These are phyloP conservation scores for Aricia agestis DNA, from an alignment of 1,140 invertebrate genomes.

Conservation along the genomic window DNA sequence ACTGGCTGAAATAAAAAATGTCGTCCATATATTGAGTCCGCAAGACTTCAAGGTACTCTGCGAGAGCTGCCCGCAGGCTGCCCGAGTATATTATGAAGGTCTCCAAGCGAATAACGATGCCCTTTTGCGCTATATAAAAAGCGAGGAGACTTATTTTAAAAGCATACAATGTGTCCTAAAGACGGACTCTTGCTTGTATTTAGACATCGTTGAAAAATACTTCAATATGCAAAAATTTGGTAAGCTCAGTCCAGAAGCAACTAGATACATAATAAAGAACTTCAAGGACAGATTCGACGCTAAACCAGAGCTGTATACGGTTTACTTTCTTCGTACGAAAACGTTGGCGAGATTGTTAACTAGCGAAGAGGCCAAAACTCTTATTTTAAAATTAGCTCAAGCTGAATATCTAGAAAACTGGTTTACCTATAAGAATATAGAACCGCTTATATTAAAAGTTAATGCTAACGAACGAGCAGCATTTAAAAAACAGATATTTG, in stretches of 20 bases:
- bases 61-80: conserved; percentile 36
- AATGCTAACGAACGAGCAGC: conserved; percentile 33
- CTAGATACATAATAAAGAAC: conserved; percentile 40
- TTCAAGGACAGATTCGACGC: conserved; percentile 37
- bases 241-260: conserved; percentile 32
- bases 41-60: conserved; percentile 42
- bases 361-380: conserved; percentile 37
- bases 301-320: conserved; percentile 47
- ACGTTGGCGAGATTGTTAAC: conserved; percentile 38
- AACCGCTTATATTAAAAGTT: conserved; percentile 47
- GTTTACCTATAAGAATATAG: conserved; percentile 46
- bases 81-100: conserved; percentile 40
- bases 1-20: conserved; percentile 32
- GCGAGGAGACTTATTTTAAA: conserved; percentile 37
- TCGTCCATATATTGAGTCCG: conserved; percentile 40
- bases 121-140: conserved; percentile 28
- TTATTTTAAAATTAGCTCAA: conserved; percentile 38
- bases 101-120: conserved; percentile 33
- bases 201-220: conserved; percentile 49
- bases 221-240: conserved; percentile 29
- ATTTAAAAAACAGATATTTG: conserved; percentile 46
- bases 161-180: conserved; percentile 45
- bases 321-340: conserved; percentile 36
- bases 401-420: conserved; percentile 41
- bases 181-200: conserved; percentile 36